Conservation (phyloP, 2,888 invertebrate species). For the Ligdia adustata region DNA sequence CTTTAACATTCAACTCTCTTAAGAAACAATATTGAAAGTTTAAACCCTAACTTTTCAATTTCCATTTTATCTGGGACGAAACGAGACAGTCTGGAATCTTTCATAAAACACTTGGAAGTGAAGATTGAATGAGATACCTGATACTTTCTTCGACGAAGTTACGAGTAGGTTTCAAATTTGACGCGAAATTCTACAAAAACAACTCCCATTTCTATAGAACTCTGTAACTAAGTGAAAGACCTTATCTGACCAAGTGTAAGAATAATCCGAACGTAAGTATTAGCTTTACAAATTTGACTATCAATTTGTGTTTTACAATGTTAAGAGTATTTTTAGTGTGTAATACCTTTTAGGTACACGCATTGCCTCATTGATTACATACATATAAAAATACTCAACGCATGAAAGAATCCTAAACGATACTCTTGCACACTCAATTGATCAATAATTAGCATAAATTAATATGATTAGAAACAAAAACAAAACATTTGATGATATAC, state of each 20-base stretch:
- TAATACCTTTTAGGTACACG: too few relatives aligned
- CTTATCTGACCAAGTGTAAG: too few relatives aligned
- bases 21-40: constrained; percentile 10
- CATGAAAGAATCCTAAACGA: not conserved
- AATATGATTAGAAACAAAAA: not conserved
- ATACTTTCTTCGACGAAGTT: not conserved
- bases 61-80: constrained; percentile 2
- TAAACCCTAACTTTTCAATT: constrained; percentile 15
- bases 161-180: not conserved
- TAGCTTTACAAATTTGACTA: too few relatives aligned
- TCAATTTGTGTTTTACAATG: too few relatives aligned
- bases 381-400: not conserved
- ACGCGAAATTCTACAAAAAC: not conserved
- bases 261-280: too few relatives aligned
- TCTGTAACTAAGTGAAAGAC: too few relatives aligned
- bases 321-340: too few relatives aligned
- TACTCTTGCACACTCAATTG: not conserved
- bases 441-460: constrained; percentile 5
- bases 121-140: constrained; percentile 3
- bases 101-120: not conserved
- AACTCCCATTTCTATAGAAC: not conserved
- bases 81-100: constrained; percentile 1
- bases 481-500: not conserved
- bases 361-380: not conserved
- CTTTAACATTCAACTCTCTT: too few relatives aligned